A percentile compares a stretch with the other conserved stretches of the same genome.
These are phyloP conservation scores for Apodemus speciosus DNA, from an alignment of 2,113 vertebrate species.

Conservation along the genomic window DNA sequence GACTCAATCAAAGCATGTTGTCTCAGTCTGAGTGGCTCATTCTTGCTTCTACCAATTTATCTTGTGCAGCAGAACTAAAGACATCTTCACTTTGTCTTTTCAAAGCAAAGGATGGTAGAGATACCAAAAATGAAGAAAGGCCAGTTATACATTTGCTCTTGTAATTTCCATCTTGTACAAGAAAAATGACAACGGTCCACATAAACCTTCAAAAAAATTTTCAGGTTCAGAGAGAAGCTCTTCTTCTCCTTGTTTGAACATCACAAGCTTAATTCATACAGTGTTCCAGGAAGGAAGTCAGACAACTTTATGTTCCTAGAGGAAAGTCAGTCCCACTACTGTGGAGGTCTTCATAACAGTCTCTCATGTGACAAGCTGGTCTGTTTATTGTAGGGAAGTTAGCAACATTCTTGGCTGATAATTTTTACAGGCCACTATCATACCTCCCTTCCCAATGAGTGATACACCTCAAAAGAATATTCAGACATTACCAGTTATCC, in stretches of 20 bases:
- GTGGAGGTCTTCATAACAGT: background rate
- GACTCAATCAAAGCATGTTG: background rate
- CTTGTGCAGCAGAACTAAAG: background rate
- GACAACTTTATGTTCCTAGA: background rate
- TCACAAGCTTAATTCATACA: background rate
- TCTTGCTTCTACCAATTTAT: background rate
- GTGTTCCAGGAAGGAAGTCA: background rate
- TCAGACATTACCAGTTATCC: background rate
- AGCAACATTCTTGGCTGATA: background rate
- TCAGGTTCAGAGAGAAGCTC: background rate
- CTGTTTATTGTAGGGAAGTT: background rate
- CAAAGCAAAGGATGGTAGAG: background rate
- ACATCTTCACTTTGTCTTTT: background rate
- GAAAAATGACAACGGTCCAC: background rate
- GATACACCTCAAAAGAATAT: background rate
- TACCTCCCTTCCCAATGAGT: background rate
- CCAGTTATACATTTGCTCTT: background rate
- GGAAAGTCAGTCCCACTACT: background rate
- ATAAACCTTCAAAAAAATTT: constrained; percentile 17
- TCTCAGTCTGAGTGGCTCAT: background rate
- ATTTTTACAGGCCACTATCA: background rate
- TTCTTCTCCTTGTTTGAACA: background rate
- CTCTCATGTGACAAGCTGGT: background rate
- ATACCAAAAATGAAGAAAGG: background rate
- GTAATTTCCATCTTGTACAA: background rate